phyloP scores from a whole-genome alignment of 2,113 vertebrate genomes.

The Peromyscus polionotus region DNA sequence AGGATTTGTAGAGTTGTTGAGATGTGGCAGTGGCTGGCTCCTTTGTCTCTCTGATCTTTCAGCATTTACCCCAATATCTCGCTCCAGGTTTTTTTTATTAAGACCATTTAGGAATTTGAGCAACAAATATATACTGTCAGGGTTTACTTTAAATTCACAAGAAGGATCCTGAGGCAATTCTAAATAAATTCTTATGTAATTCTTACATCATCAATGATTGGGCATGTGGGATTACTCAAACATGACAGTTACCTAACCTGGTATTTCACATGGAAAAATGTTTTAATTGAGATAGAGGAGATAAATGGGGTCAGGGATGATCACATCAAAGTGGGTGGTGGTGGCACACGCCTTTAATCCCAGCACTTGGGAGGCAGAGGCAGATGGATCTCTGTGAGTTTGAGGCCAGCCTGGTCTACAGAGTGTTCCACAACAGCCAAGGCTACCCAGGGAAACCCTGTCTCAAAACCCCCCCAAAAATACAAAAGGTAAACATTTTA shows the following conservation, averaged over 20 bases:
- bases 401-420: too few relatives aligned
- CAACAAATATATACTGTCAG: background rate
- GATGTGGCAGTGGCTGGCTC: too few relatives aligned
- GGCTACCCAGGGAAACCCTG: too few relatives aligned
- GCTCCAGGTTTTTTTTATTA: too few relatives aligned
- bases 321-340: background rate
- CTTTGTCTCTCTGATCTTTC: too few relatives aligned
- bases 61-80: too few relatives aligned
- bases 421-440: too few relatives aligned
- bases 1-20: too few relatives aligned
- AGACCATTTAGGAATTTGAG: too few relatives aligned
- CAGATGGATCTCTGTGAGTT: too few relatives aligned
- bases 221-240: slow-evolving; percentile 65
- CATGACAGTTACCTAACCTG: slow-evolving; percentile 21
- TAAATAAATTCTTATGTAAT: slow-evolving; percentile 49
- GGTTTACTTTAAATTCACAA: slow-evolving; percentile 31
- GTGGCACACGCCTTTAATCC: background rate
- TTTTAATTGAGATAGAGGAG: slow-evolving; percentile 10
- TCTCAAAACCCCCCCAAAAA: too few relatives aligned
- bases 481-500: background rate
- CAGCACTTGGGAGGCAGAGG: too few relatives aligned
- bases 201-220: background rate
- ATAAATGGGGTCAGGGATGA: background rate
- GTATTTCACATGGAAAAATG: slow-evolving; percentile 53
- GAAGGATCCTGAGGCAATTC: slow-evolving; percentile 53